Conservation (phyloP, 2,113 vertebrate species). For the Cariama cristata region DNA sequence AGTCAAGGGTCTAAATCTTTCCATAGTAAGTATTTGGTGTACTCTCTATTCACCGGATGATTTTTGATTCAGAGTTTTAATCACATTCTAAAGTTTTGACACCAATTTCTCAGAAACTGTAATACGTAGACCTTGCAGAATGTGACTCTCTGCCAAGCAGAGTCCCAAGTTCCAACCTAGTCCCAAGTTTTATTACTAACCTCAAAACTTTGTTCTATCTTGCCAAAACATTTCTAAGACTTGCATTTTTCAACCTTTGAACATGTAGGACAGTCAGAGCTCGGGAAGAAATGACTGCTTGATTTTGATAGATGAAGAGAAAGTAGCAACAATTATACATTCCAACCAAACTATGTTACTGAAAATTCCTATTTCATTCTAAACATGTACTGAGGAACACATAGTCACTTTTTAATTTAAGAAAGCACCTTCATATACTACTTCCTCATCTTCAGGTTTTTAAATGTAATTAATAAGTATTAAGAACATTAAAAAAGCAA, state of each 20-base stretch:
- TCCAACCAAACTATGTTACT: background rate
- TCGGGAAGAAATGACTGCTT: background rate
- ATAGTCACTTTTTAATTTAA: background rate
- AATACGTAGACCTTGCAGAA: background rate
- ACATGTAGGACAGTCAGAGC: background rate
- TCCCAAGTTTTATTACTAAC: background rate
- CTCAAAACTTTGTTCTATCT: background rate
- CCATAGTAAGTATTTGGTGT: background rate
- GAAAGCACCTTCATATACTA: background rate
- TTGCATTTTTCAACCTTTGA: background rate
- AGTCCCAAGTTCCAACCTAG: background rate
- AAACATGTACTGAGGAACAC: background rate
- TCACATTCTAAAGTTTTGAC: background rate
- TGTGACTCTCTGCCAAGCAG: background rate
- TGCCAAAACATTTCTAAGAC: background rate
- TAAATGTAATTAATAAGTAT: background rate
- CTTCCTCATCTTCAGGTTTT: background rate
- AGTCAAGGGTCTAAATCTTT: background rate
- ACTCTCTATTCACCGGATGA: background rate
- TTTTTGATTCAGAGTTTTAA: background rate
- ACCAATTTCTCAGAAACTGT: background rate
- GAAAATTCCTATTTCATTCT: background rate
- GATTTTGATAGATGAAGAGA: background rate
- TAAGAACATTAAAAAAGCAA: background rate
- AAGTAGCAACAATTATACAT: background rate